These are phyloP conservation scores for Cyclophora albipunctata DNA, from an alignment of 2,888 invertebrate species.

Conservation along the genomic window DNA sequence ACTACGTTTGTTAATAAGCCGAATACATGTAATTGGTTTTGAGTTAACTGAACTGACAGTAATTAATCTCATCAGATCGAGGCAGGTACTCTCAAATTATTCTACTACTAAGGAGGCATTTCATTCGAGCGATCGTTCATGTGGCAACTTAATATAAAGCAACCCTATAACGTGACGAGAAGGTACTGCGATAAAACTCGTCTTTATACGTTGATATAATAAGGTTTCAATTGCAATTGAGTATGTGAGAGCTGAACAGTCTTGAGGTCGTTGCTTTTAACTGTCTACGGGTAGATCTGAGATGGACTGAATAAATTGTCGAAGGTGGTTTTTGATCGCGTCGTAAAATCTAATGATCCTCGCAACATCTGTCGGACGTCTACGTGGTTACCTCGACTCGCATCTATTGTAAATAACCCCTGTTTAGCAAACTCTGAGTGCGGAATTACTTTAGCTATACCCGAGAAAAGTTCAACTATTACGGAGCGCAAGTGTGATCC, in stretches of 20 bases:
- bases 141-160: no score
- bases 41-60: background rate
- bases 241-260: no score
- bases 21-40: background rate
- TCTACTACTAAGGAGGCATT: background rate
- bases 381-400: slow-evolving; percentile 27
- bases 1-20: background rate
- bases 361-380: slow-evolving; percentile 26
- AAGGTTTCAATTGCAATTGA: no score
- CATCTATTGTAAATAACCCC: slow-evolving; percentile 38
- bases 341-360: slow-evolving; percentile 25
- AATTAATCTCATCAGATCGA: background rate
- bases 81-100: background rate
- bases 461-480: slow-evolving; percentile 53
- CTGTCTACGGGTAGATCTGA: no score
- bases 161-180: no score
- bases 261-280: no score
- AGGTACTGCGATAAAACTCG: no score
- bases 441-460: slow-evolving; percentile 54
- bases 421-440: slow-evolving; percentile 42
- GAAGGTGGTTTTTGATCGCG: slow-evolving; percentile 16
- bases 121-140: no score
- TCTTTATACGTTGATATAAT: no score
- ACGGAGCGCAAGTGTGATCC: slow-evolving; percentile 53
- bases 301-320: slow-evolving; percentile 9